Evolutionary conservation across 2,113 vertebrate genomes (phyloP), one percentile per base, ranked within the genome.

Genomic region (Brachirus orientalis): DNA sequence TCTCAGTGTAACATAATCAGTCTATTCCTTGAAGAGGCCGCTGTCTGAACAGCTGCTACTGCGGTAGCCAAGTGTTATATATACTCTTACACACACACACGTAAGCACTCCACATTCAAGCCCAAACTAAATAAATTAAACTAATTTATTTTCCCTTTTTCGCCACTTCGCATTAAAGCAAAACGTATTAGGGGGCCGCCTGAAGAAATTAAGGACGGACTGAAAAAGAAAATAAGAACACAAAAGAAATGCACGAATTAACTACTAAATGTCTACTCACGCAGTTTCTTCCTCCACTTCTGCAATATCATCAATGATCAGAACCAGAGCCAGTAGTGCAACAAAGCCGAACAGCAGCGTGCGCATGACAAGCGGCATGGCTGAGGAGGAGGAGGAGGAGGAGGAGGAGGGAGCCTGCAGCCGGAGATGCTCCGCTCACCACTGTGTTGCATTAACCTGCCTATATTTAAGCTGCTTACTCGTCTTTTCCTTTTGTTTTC

Each of bases 251-350:
- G n/a, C n/a, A n/a, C n/a, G n/a, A n/a, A n/a, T n/a, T n/a, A n/a
- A n/a, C n/a, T 56, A 53, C n/a, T 18, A 41, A 20, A 65, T 62
- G 7, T 22, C 10, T 73, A 90, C 92, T 95, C 90, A 97, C 95
- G 94, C 92, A 84, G 92, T 92, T 85, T 95, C 95, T 88, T 95
- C 91, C 73, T 96, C 94, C 82, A 98, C 94, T 94, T 97, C 92
- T 63, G 95, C 93, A 67, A 97, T 94, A 91, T 97, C 95, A 2
- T 94, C 94, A 77, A 97, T 87, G 54, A 97, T 92, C 47, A 98
- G 84, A 70, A 96, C 91, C 51, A 95, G 85, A 56, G 94, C 95
- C 16, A 97, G 90, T 70, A 96, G 88, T 61, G 94, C 93, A 67
- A 96, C 92, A 72, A 94, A 89, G 59, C 90, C 95, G 87, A 97